phyloP scores from a whole-genome alignment of 2,113 vertebrate genomes.

The Plectropomus leopardus region DNA sequence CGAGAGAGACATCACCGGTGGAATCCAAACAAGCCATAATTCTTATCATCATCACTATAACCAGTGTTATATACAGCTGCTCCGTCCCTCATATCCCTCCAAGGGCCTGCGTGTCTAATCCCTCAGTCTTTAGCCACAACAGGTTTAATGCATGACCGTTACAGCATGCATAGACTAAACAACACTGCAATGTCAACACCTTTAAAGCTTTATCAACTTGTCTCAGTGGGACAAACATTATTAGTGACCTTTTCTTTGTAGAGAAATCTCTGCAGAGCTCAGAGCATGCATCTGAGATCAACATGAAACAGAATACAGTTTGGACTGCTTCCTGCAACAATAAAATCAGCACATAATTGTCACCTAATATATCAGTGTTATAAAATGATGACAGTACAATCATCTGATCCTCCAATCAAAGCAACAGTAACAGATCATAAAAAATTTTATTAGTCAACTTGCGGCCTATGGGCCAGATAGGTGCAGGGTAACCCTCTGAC shows the following conservation, averaged over 20 bases:
- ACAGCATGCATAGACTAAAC: not conserved
- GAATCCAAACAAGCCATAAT: conserved; percentile 74
- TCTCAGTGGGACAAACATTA: conserved; percentile 35
- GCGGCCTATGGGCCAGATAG: too few relatives aligned
- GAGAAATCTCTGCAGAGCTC: conserved; percentile 3
- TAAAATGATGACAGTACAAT: too few relatives aligned
- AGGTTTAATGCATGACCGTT: conserved; percentile 3
- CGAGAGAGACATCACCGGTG: conserved; percentile 33
- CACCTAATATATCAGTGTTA: too few relatives aligned
- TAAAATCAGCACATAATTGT: conserved; percentile 5
- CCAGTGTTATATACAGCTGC: conserved; percentile 36
- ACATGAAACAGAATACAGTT: conserved; percentile 13
- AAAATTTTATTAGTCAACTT: too few relatives aligned
- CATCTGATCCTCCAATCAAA: too few relatives aligned
- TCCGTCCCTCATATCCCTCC: conserved; percentile 15
- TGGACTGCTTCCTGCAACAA: not conserved
- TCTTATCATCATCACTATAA: conserved; percentile 64
- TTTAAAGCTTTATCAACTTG: conserved; percentile 24
- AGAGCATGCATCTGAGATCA: not conserved
- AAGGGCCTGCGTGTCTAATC: conserved; percentile 23
- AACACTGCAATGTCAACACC: conserved; percentile 30
- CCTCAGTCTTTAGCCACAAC: conserved; percentile 12
- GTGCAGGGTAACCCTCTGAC: too few relatives aligned
- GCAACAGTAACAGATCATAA: too few relatives aligned
- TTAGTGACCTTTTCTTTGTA: conserved; percentile 37